Conservation (phyloP, 2,113 vertebrate genomes). For the Epinephelus moara region DNA sequence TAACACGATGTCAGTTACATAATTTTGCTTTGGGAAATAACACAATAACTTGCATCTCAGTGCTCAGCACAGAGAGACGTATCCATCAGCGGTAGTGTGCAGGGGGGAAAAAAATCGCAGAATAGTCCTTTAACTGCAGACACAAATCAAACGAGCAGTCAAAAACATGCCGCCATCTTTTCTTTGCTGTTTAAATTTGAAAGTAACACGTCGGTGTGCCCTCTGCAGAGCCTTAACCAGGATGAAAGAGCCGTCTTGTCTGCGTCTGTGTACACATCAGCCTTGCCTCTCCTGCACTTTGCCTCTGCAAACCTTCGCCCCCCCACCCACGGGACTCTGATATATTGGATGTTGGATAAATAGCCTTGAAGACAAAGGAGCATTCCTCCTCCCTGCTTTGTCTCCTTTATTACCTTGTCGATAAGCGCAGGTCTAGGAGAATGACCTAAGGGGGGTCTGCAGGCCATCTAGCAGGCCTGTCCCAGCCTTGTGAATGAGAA, state of each 20-base stretch:
- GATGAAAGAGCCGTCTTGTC: constrained; percentile 50
- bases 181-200: constrained; percentile 33
- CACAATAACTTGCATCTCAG: constrained; percentile 47
- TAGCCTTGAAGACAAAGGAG: constrained; percentile 74
- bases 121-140: constrained; percentile 18
- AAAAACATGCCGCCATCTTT: constrained; percentile 12
- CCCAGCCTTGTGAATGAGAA: constrained; percentile 55
- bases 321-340: constrained; percentile 47
- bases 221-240: constrained; percentile 16
- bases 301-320: constrained; percentile 37
- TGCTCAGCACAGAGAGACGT: constrained; percentile 3
- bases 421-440: constrained; percentile 63
- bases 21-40: constrained; percentile 68
- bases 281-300: constrained; percentile 40
- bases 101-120: constrained; percentile 10
- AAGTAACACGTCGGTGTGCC: constrained; percentile 6
- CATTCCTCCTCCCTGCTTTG: constrained; percentile 49
- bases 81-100: background rate
- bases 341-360: constrained; percentile 74
- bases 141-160: background rate
- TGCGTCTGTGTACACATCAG: constrained; percentile 48
- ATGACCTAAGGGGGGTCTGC: constrained; percentile 50
- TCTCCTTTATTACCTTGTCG: constrained; percentile 73
- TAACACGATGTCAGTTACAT: constrained; percentile 68
- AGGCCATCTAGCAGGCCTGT: constrained; percentile 40